Evolutionary conservation across 2,888 invertebrate species (phyloP).

Genomic region (Leptopilina myrica): DNA sequence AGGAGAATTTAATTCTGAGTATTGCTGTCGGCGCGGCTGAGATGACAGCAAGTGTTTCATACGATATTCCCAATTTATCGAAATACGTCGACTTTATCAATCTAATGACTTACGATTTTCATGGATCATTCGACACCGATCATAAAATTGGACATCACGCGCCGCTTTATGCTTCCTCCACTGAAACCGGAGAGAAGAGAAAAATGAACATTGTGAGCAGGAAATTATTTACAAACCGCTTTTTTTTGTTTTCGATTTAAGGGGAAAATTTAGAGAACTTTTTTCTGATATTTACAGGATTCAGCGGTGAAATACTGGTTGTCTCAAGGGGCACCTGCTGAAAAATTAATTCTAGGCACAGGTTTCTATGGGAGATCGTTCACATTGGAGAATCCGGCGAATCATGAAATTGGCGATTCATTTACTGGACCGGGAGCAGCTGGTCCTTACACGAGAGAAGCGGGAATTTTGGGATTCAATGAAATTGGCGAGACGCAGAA

Average conservation of each 20-base stretch:
- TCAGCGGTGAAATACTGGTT: conserved; percentile 79
- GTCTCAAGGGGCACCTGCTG: conserved; percentile 79
- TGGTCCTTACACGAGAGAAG: conserved; percentile 82
- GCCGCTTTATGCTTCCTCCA: conserved; percentile 78
- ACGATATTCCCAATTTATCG: conserved; percentile 80
- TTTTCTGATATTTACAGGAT: conserved; percentile 68
- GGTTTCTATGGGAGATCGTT: conserved; percentile 85
- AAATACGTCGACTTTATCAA: conserved; percentile 83
- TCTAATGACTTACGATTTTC: conserved; percentile 87
- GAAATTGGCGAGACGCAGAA: conserved; percentile 78
- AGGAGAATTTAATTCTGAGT: conserved; percentile 70
- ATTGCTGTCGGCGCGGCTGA: conserved; percentile 79
- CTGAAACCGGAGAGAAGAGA: conserved; percentile 60
- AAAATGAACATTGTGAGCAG: conserved; percentile 75
- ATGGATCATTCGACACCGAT: conserved; percentile 82
- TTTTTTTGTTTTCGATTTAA: neutral
- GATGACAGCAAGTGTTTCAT: conserved; percentile 78
- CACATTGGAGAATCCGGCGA: conserved; percentile 77
- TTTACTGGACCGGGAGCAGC: conserved; percentile 80
- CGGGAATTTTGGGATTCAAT: conserved; percentile 84
- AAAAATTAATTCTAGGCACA: conserved; percentile 84
- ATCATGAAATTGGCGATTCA: conserved; percentile 79
- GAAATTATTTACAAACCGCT: too few species aligned
- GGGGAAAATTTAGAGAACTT: neutral
- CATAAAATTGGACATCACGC: conserved; percentile 82